A percentile compares a stretch with the other conserved stretches of the same genome.
These are phyloP conservation scores for Delphinapterus leucas DNA, from an alignment of 2,113 vertebrate species.

Conservation along the genomic window DNA sequence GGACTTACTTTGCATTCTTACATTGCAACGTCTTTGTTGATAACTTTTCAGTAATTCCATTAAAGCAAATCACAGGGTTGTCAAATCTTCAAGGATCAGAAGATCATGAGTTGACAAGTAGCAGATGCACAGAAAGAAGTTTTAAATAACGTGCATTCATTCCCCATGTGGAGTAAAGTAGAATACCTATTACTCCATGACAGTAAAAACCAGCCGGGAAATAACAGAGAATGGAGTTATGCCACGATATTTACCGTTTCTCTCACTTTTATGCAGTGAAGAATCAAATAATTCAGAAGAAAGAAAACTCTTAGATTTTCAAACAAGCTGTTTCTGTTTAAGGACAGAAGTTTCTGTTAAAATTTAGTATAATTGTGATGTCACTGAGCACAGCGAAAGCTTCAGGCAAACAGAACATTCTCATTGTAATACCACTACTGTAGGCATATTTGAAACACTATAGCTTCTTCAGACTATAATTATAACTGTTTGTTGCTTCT, in stretches of 20 bases:
- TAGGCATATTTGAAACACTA: conserved; percentile 79
- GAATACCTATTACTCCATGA: conserved; percentile 63
- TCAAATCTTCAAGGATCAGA: conserved; percentile 80
- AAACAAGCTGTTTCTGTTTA: conserved; percentile 82
- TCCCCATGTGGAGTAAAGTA: conserved; percentile 54
- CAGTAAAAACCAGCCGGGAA: conserved; percentile 71
- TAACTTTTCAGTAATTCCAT: conserved; percentile 78
- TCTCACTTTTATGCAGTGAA: conserved; percentile 66
- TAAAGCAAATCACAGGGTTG: conserved; percentile 78
- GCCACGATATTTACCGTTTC: conserved; percentile 47
- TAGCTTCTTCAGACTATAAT: conserved; percentile 80
- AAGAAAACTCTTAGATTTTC: conserved; percentile 67
- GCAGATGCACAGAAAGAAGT: conserved; percentile 71
- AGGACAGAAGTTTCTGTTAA: conserved; percentile 81
- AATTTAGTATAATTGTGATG: conserved; percentile 80
- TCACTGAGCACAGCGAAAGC: conserved; percentile 77
- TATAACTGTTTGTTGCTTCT: conserved; percentile 80
- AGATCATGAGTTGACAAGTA: conserved; percentile 77
- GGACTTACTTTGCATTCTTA: conserved; percentile 71
- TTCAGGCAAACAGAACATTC: conserved; percentile 72
- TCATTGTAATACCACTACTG: conserved; percentile 74
- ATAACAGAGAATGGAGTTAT: conserved; percentile 48
- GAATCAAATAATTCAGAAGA: conserved; percentile 72
- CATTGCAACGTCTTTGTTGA: conserved; percentile 65
- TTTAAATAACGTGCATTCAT: conserved; percentile 74